phyloP scores from a whole-genome alignment of 1,140 invertebrate genomes.

The Lanistes nyassanus region DNA sequence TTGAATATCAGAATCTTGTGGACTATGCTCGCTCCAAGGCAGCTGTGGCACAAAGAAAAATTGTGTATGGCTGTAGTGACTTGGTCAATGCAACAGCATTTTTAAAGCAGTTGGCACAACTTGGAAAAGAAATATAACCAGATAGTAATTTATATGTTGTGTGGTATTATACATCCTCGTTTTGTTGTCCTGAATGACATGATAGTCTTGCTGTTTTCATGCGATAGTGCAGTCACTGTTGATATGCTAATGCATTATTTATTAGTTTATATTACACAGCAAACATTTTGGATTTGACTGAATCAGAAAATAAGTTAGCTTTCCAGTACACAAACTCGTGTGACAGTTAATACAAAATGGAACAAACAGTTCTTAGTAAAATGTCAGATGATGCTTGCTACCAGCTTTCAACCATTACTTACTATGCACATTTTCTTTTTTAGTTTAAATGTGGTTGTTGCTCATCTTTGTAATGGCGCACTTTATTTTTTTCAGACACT shows the following conservation, averaged over 20 bases:
- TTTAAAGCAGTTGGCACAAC: conserved; percentile 80
- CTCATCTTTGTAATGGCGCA: no score
- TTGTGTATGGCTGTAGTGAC: conserved; percentile 95
- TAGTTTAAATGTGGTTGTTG: no score
- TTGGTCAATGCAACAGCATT: conserved; percentile 92
- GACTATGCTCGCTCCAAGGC: conserved; percentile 89
- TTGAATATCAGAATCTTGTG: conserved; percentile 98
- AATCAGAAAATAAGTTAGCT: no score
- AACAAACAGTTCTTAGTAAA: no score
- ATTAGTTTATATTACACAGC: neutral
- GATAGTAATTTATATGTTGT: neutral
- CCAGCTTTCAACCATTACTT: no score
- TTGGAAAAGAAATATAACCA: conserved; percentile 48
- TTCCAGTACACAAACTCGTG: no score
- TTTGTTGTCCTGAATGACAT: neutral
- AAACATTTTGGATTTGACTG: no score
- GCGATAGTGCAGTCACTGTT: neutral
- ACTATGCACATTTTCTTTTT: no score
- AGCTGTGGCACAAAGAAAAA: conserved; percentile 75
- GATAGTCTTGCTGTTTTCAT: neutral
- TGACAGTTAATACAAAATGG: no score
- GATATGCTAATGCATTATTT: neutral
- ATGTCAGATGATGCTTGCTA: no score
- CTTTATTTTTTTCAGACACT: no score
- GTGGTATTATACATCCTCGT: neutral